phyloP scores from a whole-genome alignment of 2,113 vertebrate genomes.

The Oncorhynchus kisutch region DNA sequence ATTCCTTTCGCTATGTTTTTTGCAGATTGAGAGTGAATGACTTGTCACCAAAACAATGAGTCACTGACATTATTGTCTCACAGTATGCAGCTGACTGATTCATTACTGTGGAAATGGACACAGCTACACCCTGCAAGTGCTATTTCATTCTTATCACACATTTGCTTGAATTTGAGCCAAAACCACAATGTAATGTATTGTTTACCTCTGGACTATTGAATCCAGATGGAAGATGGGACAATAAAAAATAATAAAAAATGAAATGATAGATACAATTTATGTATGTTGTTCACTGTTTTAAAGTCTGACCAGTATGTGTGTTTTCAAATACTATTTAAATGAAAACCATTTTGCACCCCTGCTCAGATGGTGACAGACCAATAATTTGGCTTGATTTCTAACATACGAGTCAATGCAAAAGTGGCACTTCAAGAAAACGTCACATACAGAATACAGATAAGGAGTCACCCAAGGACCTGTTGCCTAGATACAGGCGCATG shows the following conservation, averaged over 20 bases:
- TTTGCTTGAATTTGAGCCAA: too few species aligned
- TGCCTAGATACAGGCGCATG: conserved; percentile 26
- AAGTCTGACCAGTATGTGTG: neutral
- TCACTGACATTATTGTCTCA: neutral
- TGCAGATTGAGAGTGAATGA: neutral
- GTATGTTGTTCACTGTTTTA: too few species aligned
- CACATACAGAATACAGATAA: conserved; percentile 1
- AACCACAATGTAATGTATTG: too few species aligned
- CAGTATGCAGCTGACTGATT: neutral
- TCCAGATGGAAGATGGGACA: too few species aligned
- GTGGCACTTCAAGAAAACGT: conserved; percentile 7
- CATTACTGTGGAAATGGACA: neutral
- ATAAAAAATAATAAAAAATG: neutral
- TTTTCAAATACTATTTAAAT: neutral
- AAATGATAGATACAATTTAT: neutral
- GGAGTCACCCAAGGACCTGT: conserved; percentile 6
- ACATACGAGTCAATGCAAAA: neutral
- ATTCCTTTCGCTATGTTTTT: conserved; percentile 5
- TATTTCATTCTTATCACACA: neutral
- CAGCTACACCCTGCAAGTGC: neutral
- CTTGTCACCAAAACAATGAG: too few species aligned
- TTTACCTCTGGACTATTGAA: too few species aligned
- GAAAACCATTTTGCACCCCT: neutral
- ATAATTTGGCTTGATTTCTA: neutral
- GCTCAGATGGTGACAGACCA: neutral